A percentile compares a stretch with the other conserved stretches of the same genome.
Conservation (phyloP, 1,140 invertebrate genomes). For the Teleopsis dalmanni region DNA sequence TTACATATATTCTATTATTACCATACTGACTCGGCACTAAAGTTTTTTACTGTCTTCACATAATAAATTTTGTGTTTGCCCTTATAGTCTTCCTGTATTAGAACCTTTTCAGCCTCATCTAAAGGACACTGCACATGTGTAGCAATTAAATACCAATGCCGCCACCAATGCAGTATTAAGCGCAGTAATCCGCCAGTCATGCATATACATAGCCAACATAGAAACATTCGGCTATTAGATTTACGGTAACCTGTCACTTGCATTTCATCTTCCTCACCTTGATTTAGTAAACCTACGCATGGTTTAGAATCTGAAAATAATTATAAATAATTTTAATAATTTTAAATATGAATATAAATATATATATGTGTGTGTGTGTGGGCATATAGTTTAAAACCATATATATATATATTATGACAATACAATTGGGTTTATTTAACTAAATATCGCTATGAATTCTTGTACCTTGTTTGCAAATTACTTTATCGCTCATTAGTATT, state of each 20-base stretch:
- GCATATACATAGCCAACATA: slow-evolving; percentile 57
- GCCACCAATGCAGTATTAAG: slow-evolving; percentile 81
- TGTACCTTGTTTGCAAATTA: no score
- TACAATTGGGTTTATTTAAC: no score
- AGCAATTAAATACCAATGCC: slow-evolving; percentile 65
- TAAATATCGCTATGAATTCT: no score
- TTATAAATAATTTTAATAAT: not conserved
- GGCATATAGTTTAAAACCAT: no score
- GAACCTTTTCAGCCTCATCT: slow-evolving; percentile 63
- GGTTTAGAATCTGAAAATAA: slow-evolving; percentile 24
- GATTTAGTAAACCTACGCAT: slow-evolving; percentile 48
- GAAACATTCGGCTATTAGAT: slow-evolving; percentile 45
- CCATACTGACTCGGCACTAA: no score
- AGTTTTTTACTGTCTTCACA: slow-evolving; percentile 49
- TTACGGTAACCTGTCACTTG: slow-evolving; percentile 57
- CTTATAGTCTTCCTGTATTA: slow-evolving; percentile 69
- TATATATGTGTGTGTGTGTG: no score
- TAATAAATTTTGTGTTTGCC: slow-evolving; percentile 60
- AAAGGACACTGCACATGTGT: slow-evolving; percentile 65
- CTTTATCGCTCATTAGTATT: no score
- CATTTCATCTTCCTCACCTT: slow-evolving; percentile 64
- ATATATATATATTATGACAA: no score
- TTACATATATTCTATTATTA: no score
- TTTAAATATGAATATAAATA: not conserved
- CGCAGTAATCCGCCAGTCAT: slow-evolving; percentile 66